Percentiles rank a stretch among this genome's conserved stretches.
Conservation (phyloP, 1,140 invertebrate genomes). For the Mizuhopecten yessoensis region DNA sequence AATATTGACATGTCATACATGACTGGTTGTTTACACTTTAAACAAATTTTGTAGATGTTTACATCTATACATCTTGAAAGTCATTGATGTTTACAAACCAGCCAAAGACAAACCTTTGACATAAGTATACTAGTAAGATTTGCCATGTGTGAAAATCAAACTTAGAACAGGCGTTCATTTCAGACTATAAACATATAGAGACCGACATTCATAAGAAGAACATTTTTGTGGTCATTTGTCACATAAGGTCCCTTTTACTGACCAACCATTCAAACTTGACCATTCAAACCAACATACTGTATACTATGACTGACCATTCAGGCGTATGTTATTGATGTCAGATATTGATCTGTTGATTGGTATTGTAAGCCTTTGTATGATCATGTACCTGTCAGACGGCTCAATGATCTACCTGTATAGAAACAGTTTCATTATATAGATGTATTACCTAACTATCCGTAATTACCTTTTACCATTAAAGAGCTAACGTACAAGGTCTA, state of each 20-base stretch:
- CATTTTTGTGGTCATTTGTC: conserved; percentile 7
- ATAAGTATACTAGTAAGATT: neutral
- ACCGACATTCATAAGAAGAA: neutral
- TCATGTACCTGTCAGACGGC: conserved; percentile 15
- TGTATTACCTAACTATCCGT: neutral
- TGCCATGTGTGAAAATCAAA: conserved; percentile 7
- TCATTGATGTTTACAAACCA: neutral
- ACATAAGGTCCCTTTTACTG: neutral
- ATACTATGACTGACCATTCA: neutral
- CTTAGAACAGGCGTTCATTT: neutral
- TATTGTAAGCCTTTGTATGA: neutral
- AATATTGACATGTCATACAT: conserved; percentile 30
- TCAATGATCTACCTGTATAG: conserved; percentile 24
- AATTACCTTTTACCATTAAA: conserved; percentile 30
- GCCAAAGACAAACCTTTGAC: neutral
- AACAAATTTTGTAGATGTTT: neutral
- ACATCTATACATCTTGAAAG: neutral
- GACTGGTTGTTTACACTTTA: neutral
- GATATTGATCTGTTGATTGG: conserved; percentile 4
- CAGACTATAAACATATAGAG: neutral
- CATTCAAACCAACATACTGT: neutral
- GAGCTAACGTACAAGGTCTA: neutral
- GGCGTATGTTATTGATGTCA: neutral
- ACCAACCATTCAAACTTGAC: neutral
- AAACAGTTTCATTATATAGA: neutral